These are phyloP conservation scores for Drosophila neocordata DNA, from an alignment of 1,140 invertebrate genomes.

Conservation along the genomic window DNA sequence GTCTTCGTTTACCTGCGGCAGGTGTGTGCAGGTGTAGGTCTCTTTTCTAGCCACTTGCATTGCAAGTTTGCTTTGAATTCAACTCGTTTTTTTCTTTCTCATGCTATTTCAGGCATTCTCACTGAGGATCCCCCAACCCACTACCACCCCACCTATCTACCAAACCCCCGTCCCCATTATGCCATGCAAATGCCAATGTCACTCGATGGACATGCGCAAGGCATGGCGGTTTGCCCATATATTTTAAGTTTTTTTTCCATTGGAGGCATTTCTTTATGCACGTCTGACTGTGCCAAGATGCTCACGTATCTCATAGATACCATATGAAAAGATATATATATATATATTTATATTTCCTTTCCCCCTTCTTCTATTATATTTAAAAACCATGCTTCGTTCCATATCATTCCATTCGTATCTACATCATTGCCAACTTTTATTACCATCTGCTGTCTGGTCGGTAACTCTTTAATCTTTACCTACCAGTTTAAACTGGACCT, in stretches of 20 bases:
- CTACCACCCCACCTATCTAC: neutral
- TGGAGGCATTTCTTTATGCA: conserved; percentile 8
- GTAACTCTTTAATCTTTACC: conserved; percentile 4
- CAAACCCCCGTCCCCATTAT: neutral
- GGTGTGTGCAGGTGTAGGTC: conserved; percentile 32
- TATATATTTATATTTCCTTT: too few relatives aligned
- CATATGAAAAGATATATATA: neutral
- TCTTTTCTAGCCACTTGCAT: conserved; percentile 29
- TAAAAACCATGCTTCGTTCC: conserved; percentile 33
- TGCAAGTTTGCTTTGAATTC: conserved; percentile 42
- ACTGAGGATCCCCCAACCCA: conserved; percentile 12
- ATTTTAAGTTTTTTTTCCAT: neutral
- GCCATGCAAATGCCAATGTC: conserved; percentile 40
- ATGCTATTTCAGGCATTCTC: conserved; percentile 23
- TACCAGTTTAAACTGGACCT: conserved; percentile 36
- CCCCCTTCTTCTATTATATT: neutral
- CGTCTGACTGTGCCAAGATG: conserved; percentile 19
- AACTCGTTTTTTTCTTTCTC: conserved; percentile 40
- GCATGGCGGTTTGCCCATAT: too few relatives aligned
- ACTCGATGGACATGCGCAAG: conserved; percentile 21
- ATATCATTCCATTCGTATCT: conserved; percentile 20
- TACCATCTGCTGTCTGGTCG: conserved; percentile 42
- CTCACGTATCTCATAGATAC: conserved; percentile 53
- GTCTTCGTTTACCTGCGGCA: conserved; percentile 58
- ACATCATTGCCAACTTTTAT: conserved; percentile 48